Percentiles rank a stretch among this genome's conserved stretches.
These are phyloP conservation scores for Porites rus DNA, from an alignment of 92 coral and sea anemone genomes.

Conservation along the genomic window DNA sequence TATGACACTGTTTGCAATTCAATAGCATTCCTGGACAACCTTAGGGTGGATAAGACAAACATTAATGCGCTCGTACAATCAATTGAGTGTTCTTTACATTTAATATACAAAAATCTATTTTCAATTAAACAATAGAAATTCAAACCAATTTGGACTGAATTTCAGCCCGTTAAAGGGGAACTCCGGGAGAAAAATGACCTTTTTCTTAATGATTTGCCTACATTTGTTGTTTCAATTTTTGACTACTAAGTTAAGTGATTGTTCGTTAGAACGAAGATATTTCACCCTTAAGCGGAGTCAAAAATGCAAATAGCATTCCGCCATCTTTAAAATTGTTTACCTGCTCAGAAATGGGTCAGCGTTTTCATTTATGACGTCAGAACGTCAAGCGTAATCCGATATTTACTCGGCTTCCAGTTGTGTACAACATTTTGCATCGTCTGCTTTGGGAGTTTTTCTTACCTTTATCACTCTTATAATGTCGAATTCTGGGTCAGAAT, in stretches of 20 bases:
- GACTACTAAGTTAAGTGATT: background rate
- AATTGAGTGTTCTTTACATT: too few species aligned
- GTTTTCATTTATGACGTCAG: too few species aligned
- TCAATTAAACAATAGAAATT: too few species aligned
- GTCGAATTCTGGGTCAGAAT: background rate
- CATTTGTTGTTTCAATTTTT: background rate
- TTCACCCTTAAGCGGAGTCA: background rate
- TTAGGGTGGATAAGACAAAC: too few species aligned
- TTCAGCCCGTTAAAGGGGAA: too few species aligned
- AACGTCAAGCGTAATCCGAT: background rate
- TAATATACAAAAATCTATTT: too few species aligned
- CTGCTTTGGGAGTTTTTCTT: too few species aligned
- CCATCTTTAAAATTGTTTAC: background rate
- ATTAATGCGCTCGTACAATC: too few species aligned
- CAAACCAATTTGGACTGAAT: too few species aligned
- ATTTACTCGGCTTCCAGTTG: background rate
- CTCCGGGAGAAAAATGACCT: background rate
- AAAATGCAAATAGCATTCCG: slow-evolving; percentile 6
- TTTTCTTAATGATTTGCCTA: background rate
- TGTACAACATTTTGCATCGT: background rate
- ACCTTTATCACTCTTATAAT: background rate
- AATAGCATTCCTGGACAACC: too few species aligned
- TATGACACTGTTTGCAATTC: too few species aligned
- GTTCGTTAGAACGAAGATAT: background rate
- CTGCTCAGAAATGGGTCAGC: too few species aligned